phyloP scores from a whole-genome alignment of 2,888 invertebrate genomes.

The Sussaba pulchella region DNA sequence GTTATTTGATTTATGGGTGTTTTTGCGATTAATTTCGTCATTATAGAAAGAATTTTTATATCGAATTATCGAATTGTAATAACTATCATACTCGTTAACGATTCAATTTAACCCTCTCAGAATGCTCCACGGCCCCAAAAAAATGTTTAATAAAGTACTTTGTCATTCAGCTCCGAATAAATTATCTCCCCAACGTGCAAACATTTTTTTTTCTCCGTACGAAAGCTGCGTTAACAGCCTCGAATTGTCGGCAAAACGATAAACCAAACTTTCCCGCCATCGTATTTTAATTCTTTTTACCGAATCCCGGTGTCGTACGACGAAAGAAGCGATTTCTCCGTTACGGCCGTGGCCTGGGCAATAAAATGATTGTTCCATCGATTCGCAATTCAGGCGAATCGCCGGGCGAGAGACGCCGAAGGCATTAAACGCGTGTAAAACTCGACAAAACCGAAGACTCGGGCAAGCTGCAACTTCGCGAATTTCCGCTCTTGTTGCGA shows the following conservation, averaged over 20 bases:
- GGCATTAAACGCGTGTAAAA: no score
- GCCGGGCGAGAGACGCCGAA: no score
- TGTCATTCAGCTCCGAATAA: conserved; percentile 5
- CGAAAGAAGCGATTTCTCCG: conserved; percentile 20
- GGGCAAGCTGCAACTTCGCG: conserved; percentile 51
- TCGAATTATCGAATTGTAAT: no score
- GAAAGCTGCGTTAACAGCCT: conserved; percentile 18
- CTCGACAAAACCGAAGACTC: conserved; percentile 25
- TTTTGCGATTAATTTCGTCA: no score
- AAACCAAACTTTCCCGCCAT: conserved; percentile 11
- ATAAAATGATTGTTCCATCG: conserved; percentile 37
- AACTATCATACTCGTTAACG: no score
- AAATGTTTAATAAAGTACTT: no score
- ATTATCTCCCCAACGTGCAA: background rate
- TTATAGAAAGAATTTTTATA: no score
- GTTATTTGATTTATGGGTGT: no score
- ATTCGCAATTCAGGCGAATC: conserved; percentile 18
- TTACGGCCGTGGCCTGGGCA: no score
- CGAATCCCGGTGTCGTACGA: background rate
- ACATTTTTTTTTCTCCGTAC: background rate
- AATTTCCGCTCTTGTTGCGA: conserved; percentile 25
- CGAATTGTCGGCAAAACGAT: background rate
- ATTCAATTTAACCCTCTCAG: no score
- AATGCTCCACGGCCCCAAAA: no score
- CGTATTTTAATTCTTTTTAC: conserved; percentile 8